A percentile compares a stretch with the other conserved stretches of the same genome.
Evolutionary conservation across 1,140 invertebrate genomes (phyloP).

Genomic region (Chrysopa pallens): DNA sequence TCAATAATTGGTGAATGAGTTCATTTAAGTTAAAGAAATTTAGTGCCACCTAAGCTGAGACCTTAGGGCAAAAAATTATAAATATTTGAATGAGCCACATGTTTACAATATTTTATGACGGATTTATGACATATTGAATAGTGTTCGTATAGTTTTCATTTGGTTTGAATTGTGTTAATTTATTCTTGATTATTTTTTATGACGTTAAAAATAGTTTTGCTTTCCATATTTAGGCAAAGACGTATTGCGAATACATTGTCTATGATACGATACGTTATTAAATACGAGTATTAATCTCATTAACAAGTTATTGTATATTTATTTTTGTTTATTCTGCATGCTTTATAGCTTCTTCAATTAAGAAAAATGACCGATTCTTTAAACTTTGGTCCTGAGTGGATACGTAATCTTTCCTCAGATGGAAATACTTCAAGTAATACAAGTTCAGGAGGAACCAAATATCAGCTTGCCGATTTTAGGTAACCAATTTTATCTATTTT

Average conservation of each 20-base stretch:
- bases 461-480: constrained; percentile 53
- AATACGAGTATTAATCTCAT: too few species aligned
- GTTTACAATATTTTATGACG: too few species aligned
- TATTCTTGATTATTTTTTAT: too few species aligned
- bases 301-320: too few species aligned
- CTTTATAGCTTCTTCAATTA: background rate
- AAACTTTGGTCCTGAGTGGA: constrained; percentile 58
- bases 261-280: too few species aligned
- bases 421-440: constrained; percentile 21
- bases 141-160: too few species aligned
- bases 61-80: background rate
- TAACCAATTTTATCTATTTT: constrained; percentile 5
- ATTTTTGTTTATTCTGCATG: too few species aligned
- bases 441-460: constrained; percentile 17
- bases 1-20: background rate
- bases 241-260: too few species aligned
- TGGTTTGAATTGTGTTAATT: too few species aligned
- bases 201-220: too few species aligned
- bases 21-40: background rate
- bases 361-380: constrained; percentile 45
- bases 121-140: too few species aligned
- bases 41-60: background rate
- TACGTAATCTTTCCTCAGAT: constrained; percentile 40
- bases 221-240: too few species aligned
- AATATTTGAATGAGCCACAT: background rate